phyloP scores from a whole-genome alignment of 2,888 invertebrate species.

The Argyresthia albistria region DNA sequence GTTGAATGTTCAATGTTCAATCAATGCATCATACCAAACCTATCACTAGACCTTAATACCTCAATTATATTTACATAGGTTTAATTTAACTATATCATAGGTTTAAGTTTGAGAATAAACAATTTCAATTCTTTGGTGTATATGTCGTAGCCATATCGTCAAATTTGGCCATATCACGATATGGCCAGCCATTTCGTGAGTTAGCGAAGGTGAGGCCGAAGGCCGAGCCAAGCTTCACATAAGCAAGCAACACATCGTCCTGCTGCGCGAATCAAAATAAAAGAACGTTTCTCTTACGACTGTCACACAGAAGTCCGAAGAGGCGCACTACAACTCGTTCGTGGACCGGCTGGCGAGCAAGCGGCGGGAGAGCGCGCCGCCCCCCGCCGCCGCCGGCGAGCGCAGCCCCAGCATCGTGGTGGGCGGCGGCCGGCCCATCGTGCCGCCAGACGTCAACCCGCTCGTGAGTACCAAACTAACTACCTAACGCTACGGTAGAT shows the following conservation, averaged over 20 bases:
- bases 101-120: too few species aligned
- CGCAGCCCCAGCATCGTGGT: slow-evolving; percentile 59
- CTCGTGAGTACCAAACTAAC: slow-evolving; percentile 35
- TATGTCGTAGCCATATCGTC: too few species aligned
- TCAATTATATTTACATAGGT: too few species aligned
- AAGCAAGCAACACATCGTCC: background rate
- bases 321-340: slow-evolving; percentile 82
- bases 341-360: slow-evolving; percentile 82
- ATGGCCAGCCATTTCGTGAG: too few species aligned
- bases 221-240: background rate
- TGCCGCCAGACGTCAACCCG: slow-evolving; percentile 53
- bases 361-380: slow-evolving; percentile 76
- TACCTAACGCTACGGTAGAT: too few species aligned
- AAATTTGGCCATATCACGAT: too few species aligned
- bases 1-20: too few species aligned
- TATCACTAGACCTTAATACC: too few species aligned
- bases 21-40: too few species aligned
- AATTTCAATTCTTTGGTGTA: too few species aligned
- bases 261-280: background rate
- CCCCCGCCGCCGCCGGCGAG: slow-evolving; percentile 30
- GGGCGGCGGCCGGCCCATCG: slow-evolving; percentile 61
- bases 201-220: background rate
- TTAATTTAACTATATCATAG: too few species aligned
- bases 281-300: background rate
- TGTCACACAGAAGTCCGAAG: slow-evolving; percentile 74